Evolutionary conservation across 92 coral and sea anemone genomes (phyloP), one percentile per base, ranked within the genome.

Genomic region (Galaxea fascicularis): DNA sequence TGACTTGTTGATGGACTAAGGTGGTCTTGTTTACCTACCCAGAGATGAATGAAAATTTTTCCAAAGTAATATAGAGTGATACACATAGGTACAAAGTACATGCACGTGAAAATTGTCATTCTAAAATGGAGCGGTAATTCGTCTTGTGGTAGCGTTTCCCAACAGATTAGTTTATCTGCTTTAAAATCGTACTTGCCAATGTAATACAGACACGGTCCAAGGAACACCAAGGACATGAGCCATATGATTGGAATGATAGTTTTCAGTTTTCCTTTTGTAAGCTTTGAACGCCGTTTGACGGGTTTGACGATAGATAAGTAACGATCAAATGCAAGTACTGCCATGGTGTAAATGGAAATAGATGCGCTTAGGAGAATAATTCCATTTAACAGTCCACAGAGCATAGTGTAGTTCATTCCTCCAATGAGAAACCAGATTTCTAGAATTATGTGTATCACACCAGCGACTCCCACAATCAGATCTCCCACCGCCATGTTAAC

Each of bases 401-500:
- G n/a, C 18, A 80, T 21, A 18, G 59, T 24, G 31, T 12, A 22
- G 10, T 64, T 31, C 8, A 30, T 76, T 15, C 57, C 68, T 18
- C 44, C 56, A 0, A 54, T 66, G 14, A 44, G 64, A 15, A 63
- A 54, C 25, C 52, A 59, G 1, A 80, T 46, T 67, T 86, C 91
- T 5, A 90, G 49, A 22, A 85, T 47, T 16, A 93, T 81, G 78
- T 93, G 96, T 17, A 88, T 68, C 22, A 87, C 22, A 0, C 92
- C 90, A 76, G 80, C 82, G 0, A 82, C 64, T 14, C 96, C 96
- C 11, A 93, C 80, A 7, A 84, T 51, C 10, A 93, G 49, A 46
- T 93, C 96, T 3, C 94, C 85, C 11, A 77, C 73, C 5, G 96
- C 94, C 56, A 93, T 83, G 72, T 88, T 93, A 15, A 90, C 94